These are phyloP conservation scores for Eupithecia vulgata DNA, from an alignment of 2,888 invertebrate genomes.

Conservation along the genomic window DNA sequence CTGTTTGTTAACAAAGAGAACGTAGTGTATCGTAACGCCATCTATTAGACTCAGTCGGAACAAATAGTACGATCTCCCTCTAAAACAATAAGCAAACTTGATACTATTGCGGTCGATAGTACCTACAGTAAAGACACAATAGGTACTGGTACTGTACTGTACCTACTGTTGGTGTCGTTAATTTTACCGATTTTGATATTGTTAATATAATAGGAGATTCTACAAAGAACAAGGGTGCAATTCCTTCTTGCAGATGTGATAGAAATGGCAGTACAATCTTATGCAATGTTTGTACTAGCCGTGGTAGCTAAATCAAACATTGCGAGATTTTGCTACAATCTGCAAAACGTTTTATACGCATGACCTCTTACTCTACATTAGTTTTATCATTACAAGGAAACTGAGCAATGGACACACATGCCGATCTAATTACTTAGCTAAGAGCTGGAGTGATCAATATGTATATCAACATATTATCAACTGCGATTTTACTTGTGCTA, in stretches of 20 bases:
- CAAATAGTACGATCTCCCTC: not conserved
- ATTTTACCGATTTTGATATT: not conserved
- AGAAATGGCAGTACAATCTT: not conserved
- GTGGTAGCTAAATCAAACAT: conserved; percentile 8
- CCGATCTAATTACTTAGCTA: not conserved
- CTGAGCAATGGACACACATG: conserved; percentile 3
- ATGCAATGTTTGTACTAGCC: conserved; percentile 5
- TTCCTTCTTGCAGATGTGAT: not conserved
- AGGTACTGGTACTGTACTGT: too few relatives aligned
- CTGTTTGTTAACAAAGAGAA: not conserved
- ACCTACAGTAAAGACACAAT: not conserved
- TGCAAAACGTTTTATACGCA: conserved; percentile 31
- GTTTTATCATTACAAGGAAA: conserved; percentile 15
- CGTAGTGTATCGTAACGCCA: conserved; percentile 21
- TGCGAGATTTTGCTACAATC: conserved; percentile 21
- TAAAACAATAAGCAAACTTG: too few relatives aligned
- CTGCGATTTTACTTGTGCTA: not conserved
- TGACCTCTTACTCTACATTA: conserved; percentile 34
- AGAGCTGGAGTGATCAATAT: not conserved
- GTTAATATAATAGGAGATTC: not conserved
- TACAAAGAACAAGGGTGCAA: not conserved
- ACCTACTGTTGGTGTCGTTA: not conserved
- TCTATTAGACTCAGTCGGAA: conserved; percentile 20
- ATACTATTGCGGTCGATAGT: not conserved
- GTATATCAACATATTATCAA: not conserved